Evolutionary conservation across 2,888 invertebrate genomes (phyloP).

Genomic region (Mimachlamys varia): DNA sequence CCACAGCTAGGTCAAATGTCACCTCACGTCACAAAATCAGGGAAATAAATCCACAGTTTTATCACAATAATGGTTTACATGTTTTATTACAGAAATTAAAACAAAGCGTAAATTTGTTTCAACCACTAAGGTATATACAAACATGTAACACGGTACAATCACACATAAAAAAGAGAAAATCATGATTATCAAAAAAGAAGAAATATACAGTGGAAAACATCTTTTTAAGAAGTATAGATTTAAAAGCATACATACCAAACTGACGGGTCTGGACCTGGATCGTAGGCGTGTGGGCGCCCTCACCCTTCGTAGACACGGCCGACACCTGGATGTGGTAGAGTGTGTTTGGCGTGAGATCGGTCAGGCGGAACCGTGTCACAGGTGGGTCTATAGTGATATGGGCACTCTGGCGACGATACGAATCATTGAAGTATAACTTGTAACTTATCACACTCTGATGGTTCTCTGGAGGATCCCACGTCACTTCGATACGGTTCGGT

Average conservation of each 20-base stretch:
- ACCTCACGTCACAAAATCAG: slow-evolving; percentile 33
- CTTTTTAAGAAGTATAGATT: background rate
- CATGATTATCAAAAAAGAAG: background rate
- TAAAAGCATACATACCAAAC: slow-evolving; percentile 92
- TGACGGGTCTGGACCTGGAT: slow-evolving; percentile 97
- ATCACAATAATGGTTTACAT: background rate
- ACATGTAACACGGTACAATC: slow-evolving; percentile 37
- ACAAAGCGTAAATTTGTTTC: slow-evolving; percentile 13
- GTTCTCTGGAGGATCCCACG: slow-evolving; percentile 93
- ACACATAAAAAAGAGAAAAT: background rate
- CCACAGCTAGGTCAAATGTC: slow-evolving; percentile 9
- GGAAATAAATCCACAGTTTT: slow-evolving; percentile 9
- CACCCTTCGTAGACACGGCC: slow-evolving; percentile 94
- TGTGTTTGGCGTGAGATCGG: slow-evolving; percentile 96
- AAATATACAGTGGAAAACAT: background rate
- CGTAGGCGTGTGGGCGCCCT: slow-evolving; percentile 97
- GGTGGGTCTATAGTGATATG: slow-evolving; percentile 75
- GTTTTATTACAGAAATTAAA: slow-evolving; percentile 37
- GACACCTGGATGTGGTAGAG: slow-evolving; percentile 98
- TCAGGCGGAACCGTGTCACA: slow-evolving; percentile 87
- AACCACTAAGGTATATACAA: slow-evolving; percentile 38
- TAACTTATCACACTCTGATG: slow-evolving; percentile 96
- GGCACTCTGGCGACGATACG: slow-evolving; percentile 73
- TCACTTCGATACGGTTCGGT: slow-evolving; percentile 94
- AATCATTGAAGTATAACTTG: slow-evolving; percentile 95